Base-by-base conservation (phyloP, 2,888 invertebrate genomes). In the Dermolepida albohirtum region DNA sequence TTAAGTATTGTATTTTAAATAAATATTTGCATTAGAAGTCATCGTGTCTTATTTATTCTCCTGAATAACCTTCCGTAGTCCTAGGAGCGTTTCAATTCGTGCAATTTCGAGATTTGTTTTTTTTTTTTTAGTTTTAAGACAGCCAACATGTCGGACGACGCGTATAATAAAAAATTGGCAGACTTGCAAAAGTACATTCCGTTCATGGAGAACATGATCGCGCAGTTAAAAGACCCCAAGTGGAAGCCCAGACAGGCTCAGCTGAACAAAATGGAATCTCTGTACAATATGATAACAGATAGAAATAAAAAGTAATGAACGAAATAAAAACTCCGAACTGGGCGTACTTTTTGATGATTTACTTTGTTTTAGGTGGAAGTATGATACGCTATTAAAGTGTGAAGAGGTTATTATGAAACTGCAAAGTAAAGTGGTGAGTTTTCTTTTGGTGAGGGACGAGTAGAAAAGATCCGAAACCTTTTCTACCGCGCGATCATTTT, bases 101-200 rank as follows among this genome's bases (percentile, higher is more conserved):
- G 6, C 10, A 34, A 6, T 6, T 34, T 34, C 6, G 16, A 22
- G 49, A 49, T 49, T 49, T 16, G n/a, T 47, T 14, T 47, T 17
- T 16, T 47, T 47, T 47, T 10, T 17, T 17, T 17, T 8, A 8
- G 22, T 17, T 22, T 17, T 49, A 49, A 8, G 5, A 34, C 10
- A 2, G 11, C 22, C 49, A 75, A 76, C 63, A 81, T 81, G 81
- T 76, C 78, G 51, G 80, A 82, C 64, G 84, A 84, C 70, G 85
- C 86, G 57, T 90, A 90, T 84, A 86, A 88, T 70, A 81, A 78
- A 70, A 90, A 89, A 82, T 86, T 90, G 79, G 85, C 86, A 74
- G 88, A 89, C 78, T 88, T 91, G 85, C 89, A 89, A 82, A 86
- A 86, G 75, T 90, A 90, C 82, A 87, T 92, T 75, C 91, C 92